Base-by-base conservation (phyloP, 2,113 vertebrate species). In the Calcarius ornatus region DNA sequence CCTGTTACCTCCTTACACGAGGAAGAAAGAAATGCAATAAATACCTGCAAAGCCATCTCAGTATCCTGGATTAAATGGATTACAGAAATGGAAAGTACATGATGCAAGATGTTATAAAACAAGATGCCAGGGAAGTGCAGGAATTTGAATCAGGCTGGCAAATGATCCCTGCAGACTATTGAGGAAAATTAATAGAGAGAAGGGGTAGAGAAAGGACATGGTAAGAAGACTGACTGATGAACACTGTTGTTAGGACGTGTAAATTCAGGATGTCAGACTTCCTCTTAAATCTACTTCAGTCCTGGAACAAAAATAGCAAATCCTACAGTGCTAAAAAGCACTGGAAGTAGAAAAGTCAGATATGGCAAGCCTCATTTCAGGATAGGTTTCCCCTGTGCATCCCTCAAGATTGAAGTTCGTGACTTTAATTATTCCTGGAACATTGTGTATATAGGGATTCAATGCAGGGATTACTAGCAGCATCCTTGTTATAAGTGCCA, bases 81-180 rank as follows among this genome's bases (percentile, higher is more conserved):
- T 95, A 96, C 76, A 93, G 93, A 94, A 93, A 92, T 79, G 76
- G 95, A 94, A 97, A 94, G 85, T 88, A 92, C 88, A 90, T 56
- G 90, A 95, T 94, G 95, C 90, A 95, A 96, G 79, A 93, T 86
- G 82, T 87, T 93, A 94, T 93, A 96, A 96, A 95, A 94, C 82
- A 95, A 90, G 80, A 88, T 2, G 60, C 90, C 82, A 94, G 82
- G 60, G 78, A 96, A 90, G 79, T 68, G 48, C 72, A 96, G 86
- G 93, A 94, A 97, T 94, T 90, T 92, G 88, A 94, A 95, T 93
- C 94, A 95, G 83, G 56, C 69, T 94, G 76, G 90, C 94, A 94
- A 97, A 93, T 90, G 88, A 97, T 88, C 95, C 80, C 90, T 94
- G 72, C 76, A 95, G 93, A 93, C 94, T 94, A 86, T 1, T 81